Evolutionary conservation across 2,888 invertebrate species (phyloP).

Genomic region (Cheiracanthium punctorium): DNA sequence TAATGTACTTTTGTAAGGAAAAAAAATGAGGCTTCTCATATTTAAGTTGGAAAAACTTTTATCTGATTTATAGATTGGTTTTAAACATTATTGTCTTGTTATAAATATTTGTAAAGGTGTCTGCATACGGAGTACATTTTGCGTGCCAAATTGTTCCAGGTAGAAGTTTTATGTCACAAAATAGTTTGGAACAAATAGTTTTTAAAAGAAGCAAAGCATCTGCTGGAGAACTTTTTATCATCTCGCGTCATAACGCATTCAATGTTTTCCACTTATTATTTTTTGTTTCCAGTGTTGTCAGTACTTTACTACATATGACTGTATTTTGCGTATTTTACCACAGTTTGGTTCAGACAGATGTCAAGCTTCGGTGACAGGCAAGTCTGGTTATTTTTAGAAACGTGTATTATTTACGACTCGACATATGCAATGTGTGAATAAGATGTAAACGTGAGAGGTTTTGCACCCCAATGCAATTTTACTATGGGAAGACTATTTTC

Average conservation of each 20-base stretch:
- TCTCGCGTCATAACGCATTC: neutral
- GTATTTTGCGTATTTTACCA: neutral
- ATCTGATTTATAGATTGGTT: neutral
- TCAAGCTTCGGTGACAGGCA: too few relatives aligned
- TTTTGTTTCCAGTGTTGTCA: neutral
- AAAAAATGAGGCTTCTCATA: neutral
- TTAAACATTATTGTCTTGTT: neutral
- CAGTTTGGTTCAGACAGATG: too few relatives aligned
- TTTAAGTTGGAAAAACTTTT: conserved; percentile 1
- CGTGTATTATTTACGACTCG: too few relatives aligned
- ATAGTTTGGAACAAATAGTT: neutral
- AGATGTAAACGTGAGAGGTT: neutral
- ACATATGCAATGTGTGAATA: neutral
- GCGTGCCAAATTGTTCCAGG: neutral
- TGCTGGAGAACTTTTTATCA: neutral
- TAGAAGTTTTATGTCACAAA: conserved; percentile 1
- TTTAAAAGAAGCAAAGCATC: neutral
- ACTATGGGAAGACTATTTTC: neutral
- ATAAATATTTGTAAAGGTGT: neutral
- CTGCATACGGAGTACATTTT: neutral
- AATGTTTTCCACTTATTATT: too few relatives aligned
- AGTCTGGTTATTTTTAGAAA: too few relatives aligned
- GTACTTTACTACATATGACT: neutral
- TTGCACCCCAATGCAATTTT: neutral
- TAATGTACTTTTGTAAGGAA: neutral